These are phyloP conservation scores for Paedocypris micromegethes DNA, from an alignment of 2,797 vertebrate genomes.

Conservation along the genomic window DNA sequence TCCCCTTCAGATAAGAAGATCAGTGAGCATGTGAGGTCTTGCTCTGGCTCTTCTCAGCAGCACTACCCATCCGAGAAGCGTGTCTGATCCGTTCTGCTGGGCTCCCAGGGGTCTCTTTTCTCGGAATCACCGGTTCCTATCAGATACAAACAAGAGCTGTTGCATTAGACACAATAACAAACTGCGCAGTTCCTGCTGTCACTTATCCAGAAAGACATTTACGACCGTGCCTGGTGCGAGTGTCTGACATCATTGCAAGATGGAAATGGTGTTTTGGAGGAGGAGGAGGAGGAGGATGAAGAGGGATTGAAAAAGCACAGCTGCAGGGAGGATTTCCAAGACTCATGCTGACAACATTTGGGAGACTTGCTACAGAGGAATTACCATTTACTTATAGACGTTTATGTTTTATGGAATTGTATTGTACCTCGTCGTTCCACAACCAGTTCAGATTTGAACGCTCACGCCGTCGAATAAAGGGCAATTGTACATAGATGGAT, in stretches of 20 bases:
- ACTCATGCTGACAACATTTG: no score
- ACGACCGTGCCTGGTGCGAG: constrained; percentile 30
- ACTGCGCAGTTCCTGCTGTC: constrained; percentile 34
- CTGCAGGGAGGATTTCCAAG: not conserved
- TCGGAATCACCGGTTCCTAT: constrained; percentile 18
- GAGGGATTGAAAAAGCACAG: constrained; percentile 48
- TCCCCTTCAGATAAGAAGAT: constrained; percentile 27
- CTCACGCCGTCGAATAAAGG: no score
- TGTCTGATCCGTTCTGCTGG: constrained; percentile 8
- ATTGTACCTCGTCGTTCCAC: no score
- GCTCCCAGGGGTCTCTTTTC: constrained; percentile 6
- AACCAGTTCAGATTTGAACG: no score
- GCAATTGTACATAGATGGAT: no score
- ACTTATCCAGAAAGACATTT: constrained; percentile 47
- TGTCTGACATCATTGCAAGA: constrained; percentile 40
- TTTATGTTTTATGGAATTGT: no score
- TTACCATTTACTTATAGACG: no score
- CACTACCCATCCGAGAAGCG: constrained; percentile 7
- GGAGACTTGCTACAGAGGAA: not conserved
- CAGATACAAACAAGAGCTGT: constrained; percentile 38
- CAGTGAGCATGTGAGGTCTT: constrained; percentile 31
- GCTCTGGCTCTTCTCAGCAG: not conserved
- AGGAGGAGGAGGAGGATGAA: constrained; percentile 2
- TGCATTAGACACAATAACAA: constrained; percentile 50
- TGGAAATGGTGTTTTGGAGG: constrained; percentile 49